Conservation (phyloP, 2,888 invertebrate species). For the Phyto melanocephala region DNA sequence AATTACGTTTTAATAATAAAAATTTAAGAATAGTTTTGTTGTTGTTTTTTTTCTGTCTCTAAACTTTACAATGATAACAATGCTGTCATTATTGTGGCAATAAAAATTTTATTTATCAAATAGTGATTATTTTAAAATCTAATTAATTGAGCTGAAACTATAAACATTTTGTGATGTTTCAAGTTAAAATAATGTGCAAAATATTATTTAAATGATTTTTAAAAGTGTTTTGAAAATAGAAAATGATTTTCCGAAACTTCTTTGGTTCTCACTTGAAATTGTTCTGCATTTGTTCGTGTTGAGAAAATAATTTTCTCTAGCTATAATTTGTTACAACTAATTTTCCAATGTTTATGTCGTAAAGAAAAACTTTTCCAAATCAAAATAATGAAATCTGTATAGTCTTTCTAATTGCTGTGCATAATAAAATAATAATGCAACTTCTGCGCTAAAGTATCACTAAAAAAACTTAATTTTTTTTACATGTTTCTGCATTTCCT, state of each 20-base stretch:
- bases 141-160: too few species aligned
- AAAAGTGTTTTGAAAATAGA: too few species aligned
- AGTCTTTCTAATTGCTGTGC: conserved; percentile 36
- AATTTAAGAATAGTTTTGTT: conserved; percentile 9
- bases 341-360: background rate
- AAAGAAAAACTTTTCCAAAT: conserved; percentile 24
- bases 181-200: too few species aligned
- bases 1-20: conserved; percentile 28
- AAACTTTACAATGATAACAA: too few species aligned
- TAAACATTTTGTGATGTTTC: too few species aligned
- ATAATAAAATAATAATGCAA: conserved; percentile 44
- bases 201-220: too few species aligned
- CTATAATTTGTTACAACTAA: conserved; percentile 17
- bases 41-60: background rate
- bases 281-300: background rate
- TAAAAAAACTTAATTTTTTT: background rate
- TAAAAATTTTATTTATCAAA: too few species aligned
- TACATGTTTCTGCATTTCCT: background rate
- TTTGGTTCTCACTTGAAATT: too few species aligned
- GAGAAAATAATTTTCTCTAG: conserved; percentile 9
- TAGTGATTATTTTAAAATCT: too few species aligned
- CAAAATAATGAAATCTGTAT: background rate
- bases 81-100: too few species aligned
- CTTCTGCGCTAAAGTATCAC: background rate
- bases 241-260: too few species aligned